Percentiles rank a stretch among this genome's conserved stretches.
Conservation (phyloP, 2,797 vertebrate genomes). For the Ctenopoma kingsleyae region DNA sequence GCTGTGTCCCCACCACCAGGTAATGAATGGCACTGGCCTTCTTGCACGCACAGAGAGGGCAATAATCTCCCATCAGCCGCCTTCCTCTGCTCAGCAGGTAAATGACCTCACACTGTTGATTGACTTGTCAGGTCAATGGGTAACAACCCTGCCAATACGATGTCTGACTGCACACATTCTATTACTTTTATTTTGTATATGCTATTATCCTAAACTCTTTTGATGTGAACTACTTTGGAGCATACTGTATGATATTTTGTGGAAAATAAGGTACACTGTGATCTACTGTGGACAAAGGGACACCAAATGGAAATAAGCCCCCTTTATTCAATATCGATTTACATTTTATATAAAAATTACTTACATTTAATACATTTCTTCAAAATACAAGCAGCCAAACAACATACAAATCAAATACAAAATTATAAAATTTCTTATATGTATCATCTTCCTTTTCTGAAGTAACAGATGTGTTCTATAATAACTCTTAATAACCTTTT, state of each 20-base stretch:
- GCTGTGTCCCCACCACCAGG: constrained; percentile 41
- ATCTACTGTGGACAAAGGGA: constrained; percentile 13
- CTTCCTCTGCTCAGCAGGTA: constrained; percentile 39
- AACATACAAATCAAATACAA: constrained; percentile 92
- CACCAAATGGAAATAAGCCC: constrained; percentile 85
- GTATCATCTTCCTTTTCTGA: constrained; percentile 81
- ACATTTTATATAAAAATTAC: constrained; percentile 90
- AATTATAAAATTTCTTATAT: constrained; percentile 91
- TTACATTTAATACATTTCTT: constrained; percentile 91
- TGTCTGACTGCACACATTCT: background rate
- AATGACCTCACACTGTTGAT: constrained; percentile 40
- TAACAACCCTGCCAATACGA: constrained; percentile 25
- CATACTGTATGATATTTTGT: background rate
- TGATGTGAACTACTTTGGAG: background rate
- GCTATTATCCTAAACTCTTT: background rate
- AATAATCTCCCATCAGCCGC: constrained; percentile 56
- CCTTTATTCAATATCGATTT: constrained; percentile 90
- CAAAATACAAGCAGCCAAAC: constrained; percentile 91
- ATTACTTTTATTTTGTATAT: background rate
- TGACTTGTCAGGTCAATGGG: constrained; percentile 51
- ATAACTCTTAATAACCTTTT: constrained; percentile 75
- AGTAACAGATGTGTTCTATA: constrained; percentile 80
- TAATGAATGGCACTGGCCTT: constrained; percentile 62
- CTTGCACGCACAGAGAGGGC: constrained; percentile 42
- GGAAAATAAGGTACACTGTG: background rate